Evolutionary conservation across 2,797 vertebrate genomes (phyloP).

Genomic region (Setipinna tenuifilis): DNA sequence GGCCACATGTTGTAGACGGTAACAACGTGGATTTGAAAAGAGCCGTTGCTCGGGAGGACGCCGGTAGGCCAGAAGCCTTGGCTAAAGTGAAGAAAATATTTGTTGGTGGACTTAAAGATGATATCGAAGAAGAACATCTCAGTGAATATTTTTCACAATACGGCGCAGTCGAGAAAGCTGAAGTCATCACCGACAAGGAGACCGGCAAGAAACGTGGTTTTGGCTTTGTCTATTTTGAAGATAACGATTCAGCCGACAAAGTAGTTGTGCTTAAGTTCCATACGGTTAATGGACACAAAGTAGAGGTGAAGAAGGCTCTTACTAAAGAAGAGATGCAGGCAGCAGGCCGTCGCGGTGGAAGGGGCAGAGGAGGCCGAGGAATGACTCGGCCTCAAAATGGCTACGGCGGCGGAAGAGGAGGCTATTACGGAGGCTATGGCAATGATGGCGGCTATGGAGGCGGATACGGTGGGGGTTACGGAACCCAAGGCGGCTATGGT

Average conservation of each 20-base stretch:
- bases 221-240: conserved; percentile 82
- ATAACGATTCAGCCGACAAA: conserved; percentile 82
- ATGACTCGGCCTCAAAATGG: conserved; percentile 72
- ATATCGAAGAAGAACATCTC: conserved; percentile 79
- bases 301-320: conserved; percentile 84
- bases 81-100: conserved; percentile 86
- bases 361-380: conserved; percentile 72
- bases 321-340: conserved; percentile 82
- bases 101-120: conserved; percentile 81
- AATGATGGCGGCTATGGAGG: conserved; percentile 74
- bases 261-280: conserved; percentile 83
- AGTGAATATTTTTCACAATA: conserved; percentile 82
- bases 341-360: conserved; percentile 66
- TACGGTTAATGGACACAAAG: conserved; percentile 81
- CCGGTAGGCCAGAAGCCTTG: conserved; percentile 79
- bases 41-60: conserved; percentile 83
- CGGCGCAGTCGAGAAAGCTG: conserved; percentile 80
- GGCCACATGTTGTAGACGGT: conserved; percentile 81
- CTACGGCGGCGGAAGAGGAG: conserved; percentile 73
- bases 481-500: conserved; percentile 74
- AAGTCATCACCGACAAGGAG: conserved; percentile 83
- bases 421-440: conserved; percentile 70
- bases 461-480: conserved; percentile 61
- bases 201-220: conserved; percentile 84
- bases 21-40: conserved; percentile 84